Percentiles rank a stretch among this genome's conserved stretches.
Conservation (phyloP, 2,888 invertebrate species). For the Pammene fasciana region DNA sequence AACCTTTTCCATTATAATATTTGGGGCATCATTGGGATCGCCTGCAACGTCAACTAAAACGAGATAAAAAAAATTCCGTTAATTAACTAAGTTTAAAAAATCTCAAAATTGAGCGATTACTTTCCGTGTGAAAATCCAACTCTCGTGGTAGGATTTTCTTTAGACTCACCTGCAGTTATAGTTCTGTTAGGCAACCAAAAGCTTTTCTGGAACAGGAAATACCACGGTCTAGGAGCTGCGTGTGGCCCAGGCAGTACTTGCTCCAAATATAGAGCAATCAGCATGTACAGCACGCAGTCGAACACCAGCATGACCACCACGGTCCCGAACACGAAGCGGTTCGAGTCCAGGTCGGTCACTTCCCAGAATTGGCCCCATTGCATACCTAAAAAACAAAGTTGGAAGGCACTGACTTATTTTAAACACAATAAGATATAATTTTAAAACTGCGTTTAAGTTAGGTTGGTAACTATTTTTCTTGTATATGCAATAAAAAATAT, state of each 20-base stretch:
- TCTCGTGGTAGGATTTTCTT: neutral
- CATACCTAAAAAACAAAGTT: constrained; percentile 64
- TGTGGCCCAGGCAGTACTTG: constrained; percentile 93
- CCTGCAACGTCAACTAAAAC: constrained; percentile 49
- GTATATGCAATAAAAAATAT: too few relatives aligned
- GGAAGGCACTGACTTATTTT: too few relatives aligned
- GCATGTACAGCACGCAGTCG: constrained; percentile 87
- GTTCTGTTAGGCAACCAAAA: constrained; percentile 77
- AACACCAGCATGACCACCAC: constrained; percentile 88
- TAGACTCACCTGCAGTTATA: constrained; percentile 40
- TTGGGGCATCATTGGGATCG: constrained; percentile 45
- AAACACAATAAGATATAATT: too few relatives aligned
- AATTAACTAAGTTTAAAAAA: neutral
- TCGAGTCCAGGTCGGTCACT: constrained; percentile 86
- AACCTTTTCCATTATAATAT: constrained; percentile 74
- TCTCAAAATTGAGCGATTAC: too few relatives aligned
- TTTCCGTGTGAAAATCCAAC: too few relatives aligned
- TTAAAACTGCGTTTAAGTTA: too few relatives aligned
- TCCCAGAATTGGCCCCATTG: constrained; percentile 86
- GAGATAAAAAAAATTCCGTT: neutral
- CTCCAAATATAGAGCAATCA: constrained; percentile 93
- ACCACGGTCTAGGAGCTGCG: constrained; percentile 92
- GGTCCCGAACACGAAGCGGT: constrained; percentile 86
- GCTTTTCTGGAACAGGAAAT: constrained; percentile 86
- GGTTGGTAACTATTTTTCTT: too few relatives aligned